Evolutionary conservation across 2,888 invertebrate species (phyloP).

Genomic region (Drosophila eohydei): DNA sequence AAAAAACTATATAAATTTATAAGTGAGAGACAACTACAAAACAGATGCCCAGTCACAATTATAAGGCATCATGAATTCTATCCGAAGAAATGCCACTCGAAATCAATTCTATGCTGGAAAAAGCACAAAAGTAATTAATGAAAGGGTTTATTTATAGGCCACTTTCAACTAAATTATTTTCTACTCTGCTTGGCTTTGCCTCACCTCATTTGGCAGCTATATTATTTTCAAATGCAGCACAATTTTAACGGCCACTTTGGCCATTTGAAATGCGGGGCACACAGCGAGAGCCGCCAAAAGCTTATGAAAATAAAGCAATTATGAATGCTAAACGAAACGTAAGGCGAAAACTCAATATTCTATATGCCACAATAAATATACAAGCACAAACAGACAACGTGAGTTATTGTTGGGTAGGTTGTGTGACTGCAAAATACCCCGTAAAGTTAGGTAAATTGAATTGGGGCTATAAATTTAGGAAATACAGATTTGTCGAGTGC

Average conservation of each 20-base stretch:
- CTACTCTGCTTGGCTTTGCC: slow-evolving; percentile 62
- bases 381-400: slow-evolving; percentile 11
- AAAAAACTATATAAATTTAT: slow-evolving; percentile 34
- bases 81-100: slow-evolving; percentile 23
- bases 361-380: slow-evolving; percentile 42
- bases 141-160: slow-evolving; percentile 51
- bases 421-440: slow-evolving; percentile 14
- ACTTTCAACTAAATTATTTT: slow-evolving; percentile 37
- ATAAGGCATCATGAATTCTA: slow-evolving; percentile 33
- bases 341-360: slow-evolving; percentile 53
- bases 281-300: slow-evolving; percentile 52
- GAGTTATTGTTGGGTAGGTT: not conserved
- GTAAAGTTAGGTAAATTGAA: not conserved
- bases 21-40: slow-evolving; percentile 34
- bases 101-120: slow-evolving; percentile 48
- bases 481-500: no score
- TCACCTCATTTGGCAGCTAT: slow-evolving; percentile 40
- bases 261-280: slow-evolving; percentile 69
- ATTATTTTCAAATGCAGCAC: slow-evolving; percentile 45
- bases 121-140: slow-evolving; percentile 21
- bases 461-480: not conserved
- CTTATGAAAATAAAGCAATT: slow-evolving; percentile 67
- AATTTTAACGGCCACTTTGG: slow-evolving; percentile 63
- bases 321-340: slow-evolving; percentile 70
- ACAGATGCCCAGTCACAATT: slow-evolving; percentile 10